These are phyloP conservation scores for Leptinotarsa haldemani DNA, from an alignment of 2,888 invertebrate species.

Conservation along the genomic window DNA sequence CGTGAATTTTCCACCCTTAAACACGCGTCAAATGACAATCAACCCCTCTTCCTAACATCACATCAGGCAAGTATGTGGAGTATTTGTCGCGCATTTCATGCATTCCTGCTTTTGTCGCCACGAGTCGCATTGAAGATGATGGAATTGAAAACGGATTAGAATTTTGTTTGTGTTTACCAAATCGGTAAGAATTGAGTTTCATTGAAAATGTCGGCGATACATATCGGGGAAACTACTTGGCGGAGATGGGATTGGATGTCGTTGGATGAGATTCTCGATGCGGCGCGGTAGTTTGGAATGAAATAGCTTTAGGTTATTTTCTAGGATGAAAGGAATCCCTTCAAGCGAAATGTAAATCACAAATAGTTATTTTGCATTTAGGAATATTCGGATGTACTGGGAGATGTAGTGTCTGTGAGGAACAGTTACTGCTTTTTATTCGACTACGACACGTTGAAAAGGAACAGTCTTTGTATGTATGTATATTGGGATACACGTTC, in stretches of 20 bases:
- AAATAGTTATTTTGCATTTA: background rate
- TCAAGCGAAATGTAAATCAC: conserved; percentile 1
- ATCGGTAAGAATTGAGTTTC: conserved; percentile 21
- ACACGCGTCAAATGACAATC: conserved; percentile 26
- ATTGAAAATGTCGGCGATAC: conserved; percentile 19
- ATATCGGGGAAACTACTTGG: conserved; percentile 17
- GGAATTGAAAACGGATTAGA: conserved; percentile 21
- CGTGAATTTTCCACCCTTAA: background rate
- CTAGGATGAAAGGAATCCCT: conserved; percentile 10
- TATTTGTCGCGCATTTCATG: conserved; percentile 26
- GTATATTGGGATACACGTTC: no score
- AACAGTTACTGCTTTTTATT: no score
- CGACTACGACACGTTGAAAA: no score
- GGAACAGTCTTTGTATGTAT: no score
- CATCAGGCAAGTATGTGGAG: conserved; percentile 22
- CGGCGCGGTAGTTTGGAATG: conserved; percentile 11
- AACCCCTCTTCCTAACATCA: conserved; percentile 13
- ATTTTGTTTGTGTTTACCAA: conserved; percentile 25
- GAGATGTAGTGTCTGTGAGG: no score
- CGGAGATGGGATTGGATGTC: conserved; percentile 13
- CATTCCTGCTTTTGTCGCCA: conserved; percentile 27
- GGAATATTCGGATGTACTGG: background rate
- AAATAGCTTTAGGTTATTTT: conserved; percentile 5
- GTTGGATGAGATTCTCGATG: conserved; percentile 6
- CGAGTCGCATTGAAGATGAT: conserved; percentile 13